These are phyloP conservation scores for Tenualosa thibaudeaui DNA, from an alignment of 2,797 vertebrate genomes.

Conservation along the genomic window DNA sequence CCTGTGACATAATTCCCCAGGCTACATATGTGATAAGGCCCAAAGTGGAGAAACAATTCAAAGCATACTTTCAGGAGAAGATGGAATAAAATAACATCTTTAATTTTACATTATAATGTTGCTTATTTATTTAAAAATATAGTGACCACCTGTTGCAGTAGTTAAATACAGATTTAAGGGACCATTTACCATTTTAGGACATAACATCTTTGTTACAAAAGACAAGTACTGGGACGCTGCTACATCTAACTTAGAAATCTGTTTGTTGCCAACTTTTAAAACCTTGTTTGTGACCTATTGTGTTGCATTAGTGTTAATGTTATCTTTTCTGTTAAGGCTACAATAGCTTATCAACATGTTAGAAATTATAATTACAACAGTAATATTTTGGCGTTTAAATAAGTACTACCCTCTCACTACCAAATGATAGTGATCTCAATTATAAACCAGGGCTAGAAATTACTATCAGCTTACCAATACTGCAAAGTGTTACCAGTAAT, in stretches of 20 bases:
- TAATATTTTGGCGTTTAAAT: conserved; percentile 73
- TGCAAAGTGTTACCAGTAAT: background rate
- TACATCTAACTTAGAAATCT: conserved; percentile 61
- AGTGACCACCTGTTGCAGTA: conserved; percentile 69
- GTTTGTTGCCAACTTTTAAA: conserved; percentile 35
- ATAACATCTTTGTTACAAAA: conserved; percentile 75
- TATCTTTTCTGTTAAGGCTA: conserved; percentile 70
- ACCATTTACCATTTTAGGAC: conserved; percentile 77
- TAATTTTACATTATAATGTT: conserved; percentile 27
- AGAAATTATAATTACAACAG: conserved; percentile 70
- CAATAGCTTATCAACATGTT: conserved; percentile 66
- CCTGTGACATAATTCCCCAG: background rate
- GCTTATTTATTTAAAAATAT: conserved; percentile 75
- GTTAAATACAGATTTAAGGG: conserved; percentile 68
- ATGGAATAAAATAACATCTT: conserved; percentile 23
- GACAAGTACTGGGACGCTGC: conserved; percentile 74
- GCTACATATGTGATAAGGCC: background rate
- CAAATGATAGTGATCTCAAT: conserved; percentile 55
- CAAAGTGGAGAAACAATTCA: background rate
- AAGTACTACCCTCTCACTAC: conserved; percentile 63
- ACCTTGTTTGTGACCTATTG: conserved; percentile 60
- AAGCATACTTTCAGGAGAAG: background rate
- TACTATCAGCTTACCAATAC: background rate
- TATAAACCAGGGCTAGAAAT: conserved; percentile 48
- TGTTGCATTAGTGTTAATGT: conserved; percentile 51